Conservation (phyloP, 1,140 invertebrate species). For the Apolygus lucorum region DNA sequence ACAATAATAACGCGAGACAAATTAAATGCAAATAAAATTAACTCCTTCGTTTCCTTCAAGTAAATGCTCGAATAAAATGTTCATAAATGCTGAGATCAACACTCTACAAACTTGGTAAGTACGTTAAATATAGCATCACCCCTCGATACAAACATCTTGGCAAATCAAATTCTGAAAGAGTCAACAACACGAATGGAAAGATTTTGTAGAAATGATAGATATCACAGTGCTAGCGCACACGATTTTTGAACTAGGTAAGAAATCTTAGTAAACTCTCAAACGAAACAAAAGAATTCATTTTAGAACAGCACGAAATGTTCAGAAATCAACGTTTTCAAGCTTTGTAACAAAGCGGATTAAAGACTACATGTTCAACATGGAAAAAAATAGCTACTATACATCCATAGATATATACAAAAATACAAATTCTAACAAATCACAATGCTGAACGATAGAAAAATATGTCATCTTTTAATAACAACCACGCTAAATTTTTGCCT, state of each 20-base stretch:
- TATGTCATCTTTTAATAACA: slow-evolving; percentile 27
- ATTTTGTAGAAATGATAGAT: no score
- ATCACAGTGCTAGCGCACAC: background rate
- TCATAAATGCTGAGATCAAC: slow-evolving; percentile 9
- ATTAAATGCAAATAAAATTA: background rate
- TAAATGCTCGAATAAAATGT: slow-evolving; percentile 11
- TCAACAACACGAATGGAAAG: no score
- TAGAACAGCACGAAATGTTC: no score
- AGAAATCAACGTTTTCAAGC: background rate
- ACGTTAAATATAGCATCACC: background rate
- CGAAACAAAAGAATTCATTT: no score
- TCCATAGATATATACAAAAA: slow-evolving; percentile 27
- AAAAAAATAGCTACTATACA: slow-evolving; percentile 23
- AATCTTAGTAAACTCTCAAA: no score
- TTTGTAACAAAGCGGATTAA: background rate
- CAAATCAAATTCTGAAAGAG: background rate
- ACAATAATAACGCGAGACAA: background rate
- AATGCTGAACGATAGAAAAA: slow-evolving; percentile 29
- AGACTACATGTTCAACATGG: slow-evolving; percentile 19
- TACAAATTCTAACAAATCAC: slow-evolving; percentile 30
- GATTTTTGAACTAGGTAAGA: background rate
- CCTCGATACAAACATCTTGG: background rate
- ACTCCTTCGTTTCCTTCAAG: background rate
- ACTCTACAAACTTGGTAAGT: slow-evolving; percentile 1
- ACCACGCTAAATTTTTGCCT: slow-evolving; percentile 20